phyloP scores from a whole-genome alignment of 2,888 invertebrate genomes.

The Campoplex capitator region DNA sequence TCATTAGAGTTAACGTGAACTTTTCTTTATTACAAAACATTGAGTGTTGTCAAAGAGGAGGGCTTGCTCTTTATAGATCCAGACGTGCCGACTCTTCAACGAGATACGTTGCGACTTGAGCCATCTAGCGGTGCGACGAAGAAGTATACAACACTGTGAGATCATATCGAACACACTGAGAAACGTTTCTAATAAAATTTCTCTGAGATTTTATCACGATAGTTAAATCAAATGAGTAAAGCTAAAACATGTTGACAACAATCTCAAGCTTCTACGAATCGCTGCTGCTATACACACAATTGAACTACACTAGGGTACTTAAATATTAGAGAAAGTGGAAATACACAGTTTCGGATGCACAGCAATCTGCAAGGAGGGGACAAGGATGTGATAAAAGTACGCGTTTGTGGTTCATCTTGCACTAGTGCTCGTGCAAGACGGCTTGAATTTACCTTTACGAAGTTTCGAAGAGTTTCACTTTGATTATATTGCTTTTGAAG shows the following conservation, averaged over 20 bases:
- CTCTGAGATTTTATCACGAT: not conserved
- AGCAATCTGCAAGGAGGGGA: not conserved
- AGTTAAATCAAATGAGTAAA: not conserved
- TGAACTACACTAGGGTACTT: not conserved
- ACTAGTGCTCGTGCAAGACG: slow-evolving; percentile 39
- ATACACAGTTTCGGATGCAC: not conserved
- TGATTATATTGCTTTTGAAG: not conserved
- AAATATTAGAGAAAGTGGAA: not conserved
- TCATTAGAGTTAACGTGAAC: not conserved
- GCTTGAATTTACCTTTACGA: slow-evolving; percentile 68
- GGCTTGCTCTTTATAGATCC: not conserved
- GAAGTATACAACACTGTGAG: not conserved
- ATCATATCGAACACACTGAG: not conserved
- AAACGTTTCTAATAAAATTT: not conserved
- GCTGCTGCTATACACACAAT: not conserved
- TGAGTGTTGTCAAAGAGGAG: not conserved
- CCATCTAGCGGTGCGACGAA: not conserved
- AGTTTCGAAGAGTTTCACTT: slow-evolving; percentile 64
- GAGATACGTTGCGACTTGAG: not conserved
- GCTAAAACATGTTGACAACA: not conserved
- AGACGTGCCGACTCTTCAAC: not conserved
- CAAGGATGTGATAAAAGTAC: not conserved
- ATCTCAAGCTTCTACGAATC: not conserved
- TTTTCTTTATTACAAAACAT: not conserved
- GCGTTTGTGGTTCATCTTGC: not conserved